phyloP scores from a whole-genome alignment of 2,113 vertebrate genomes.

The Poeciliopsis retropinna region DNA sequence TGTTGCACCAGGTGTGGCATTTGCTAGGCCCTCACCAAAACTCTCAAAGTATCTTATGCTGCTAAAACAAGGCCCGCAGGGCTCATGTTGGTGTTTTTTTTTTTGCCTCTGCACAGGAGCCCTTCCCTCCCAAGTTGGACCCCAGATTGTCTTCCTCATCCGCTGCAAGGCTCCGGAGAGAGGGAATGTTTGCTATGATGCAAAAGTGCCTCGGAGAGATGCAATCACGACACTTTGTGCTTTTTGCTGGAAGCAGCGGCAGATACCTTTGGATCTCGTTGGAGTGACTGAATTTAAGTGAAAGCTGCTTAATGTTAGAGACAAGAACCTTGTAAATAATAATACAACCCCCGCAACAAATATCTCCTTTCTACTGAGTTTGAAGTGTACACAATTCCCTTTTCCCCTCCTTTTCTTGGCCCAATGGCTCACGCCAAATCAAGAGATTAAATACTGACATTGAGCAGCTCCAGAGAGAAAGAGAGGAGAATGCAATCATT shows the following conservation, averaged over 20 bases:
- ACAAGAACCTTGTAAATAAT: constrained; percentile 25
- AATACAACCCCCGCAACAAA: background rate
- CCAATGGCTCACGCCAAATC: constrained; percentile 48
- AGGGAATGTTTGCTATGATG: constrained; percentile 78
- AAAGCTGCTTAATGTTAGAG: constrained; percentile 49
- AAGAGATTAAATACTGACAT: constrained; percentile 64
- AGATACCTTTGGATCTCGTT: constrained; percentile 26
- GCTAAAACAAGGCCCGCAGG: constrained; percentile 64
- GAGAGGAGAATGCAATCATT: constrained; percentile 79
- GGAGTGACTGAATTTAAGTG: constrained; percentile 45
- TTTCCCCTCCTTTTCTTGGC: constrained; percentile 21
- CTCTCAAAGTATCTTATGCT: constrained; percentile 69
- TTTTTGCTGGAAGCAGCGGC: constrained; percentile 42
- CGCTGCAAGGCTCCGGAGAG: constrained; percentile 66
- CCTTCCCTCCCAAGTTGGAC: constrained; percentile 64
- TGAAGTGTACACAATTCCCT: constrained; percentile 15
- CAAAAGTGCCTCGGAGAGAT: constrained; percentile 63
- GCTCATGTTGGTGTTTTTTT: constrained; percentile 55
- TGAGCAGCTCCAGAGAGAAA: constrained; percentile 58
- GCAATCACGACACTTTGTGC: constrained; percentile 72
- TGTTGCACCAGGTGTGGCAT: constrained; percentile 66
- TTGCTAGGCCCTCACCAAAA: constrained; percentile 57
- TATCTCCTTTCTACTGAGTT: constrained; percentile 16
- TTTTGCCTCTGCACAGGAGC: constrained; percentile 71
- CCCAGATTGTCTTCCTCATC: constrained; percentile 74